These are phyloP conservation scores for Melanogrammus aeglefinus DNA, from an alignment of 2,797 vertebrate genomes.

Conservation along the genomic window DNA sequence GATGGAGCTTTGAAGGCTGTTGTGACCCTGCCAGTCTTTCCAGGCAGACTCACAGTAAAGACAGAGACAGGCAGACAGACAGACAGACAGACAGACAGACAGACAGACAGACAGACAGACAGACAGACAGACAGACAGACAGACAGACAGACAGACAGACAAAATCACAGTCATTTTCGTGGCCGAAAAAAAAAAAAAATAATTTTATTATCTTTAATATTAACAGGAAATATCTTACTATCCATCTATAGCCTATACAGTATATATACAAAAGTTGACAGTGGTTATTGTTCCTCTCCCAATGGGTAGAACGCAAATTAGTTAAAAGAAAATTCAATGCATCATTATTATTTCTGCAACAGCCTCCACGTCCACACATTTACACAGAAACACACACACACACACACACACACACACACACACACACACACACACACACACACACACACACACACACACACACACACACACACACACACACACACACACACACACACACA, in stretches of 20 bases:
- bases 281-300: slow-evolving; percentile 1
- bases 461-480: background rate
- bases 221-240: background rate
- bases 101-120: background rate
- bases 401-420: no score
- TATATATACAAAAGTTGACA: background rate
- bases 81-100: background rate
- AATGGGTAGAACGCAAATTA: background rate
- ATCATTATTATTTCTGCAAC: background rate
- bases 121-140: background rate
- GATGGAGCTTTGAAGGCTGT: slow-evolving; percentile 59
- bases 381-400: background rate
- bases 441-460: no score
- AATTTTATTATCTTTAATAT: slow-evolving; percentile 5
- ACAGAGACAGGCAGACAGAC: no score
- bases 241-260: no score
- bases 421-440: background rate
- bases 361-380: background rate
- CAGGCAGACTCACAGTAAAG: slow-evolving; percentile 41
- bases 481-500: background rate
- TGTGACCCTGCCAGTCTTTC: slow-evolving; percentile 40
- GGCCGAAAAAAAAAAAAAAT: background rate
- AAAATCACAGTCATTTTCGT: background rate
- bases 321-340: background rate
- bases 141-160: background rate